Percentiles rank a stretch among this genome's conserved stretches.
These are phyloP conservation scores for Andricus curvator DNA, from an alignment of 2,888 invertebrate genomes.

Conservation along the genomic window DNA sequence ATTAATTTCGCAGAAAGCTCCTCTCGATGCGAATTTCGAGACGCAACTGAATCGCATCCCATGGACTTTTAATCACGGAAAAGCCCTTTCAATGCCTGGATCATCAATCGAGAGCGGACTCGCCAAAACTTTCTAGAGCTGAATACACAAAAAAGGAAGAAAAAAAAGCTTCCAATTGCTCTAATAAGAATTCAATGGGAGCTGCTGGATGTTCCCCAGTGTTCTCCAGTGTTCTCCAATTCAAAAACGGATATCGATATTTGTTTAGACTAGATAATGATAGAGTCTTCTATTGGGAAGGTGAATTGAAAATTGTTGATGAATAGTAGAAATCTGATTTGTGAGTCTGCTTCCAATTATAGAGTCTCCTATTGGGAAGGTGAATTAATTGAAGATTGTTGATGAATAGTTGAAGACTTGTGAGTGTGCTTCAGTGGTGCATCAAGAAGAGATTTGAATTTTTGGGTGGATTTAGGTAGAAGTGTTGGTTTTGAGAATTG, in stretches of 20 bases:
- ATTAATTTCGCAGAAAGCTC: constrained; percentile 38
- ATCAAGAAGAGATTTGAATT: too few species aligned
- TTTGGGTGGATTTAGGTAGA: neutral
- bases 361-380: neutral
- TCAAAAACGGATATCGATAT: neutral
- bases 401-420: neutral
- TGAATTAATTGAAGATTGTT: neutral
- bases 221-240: constrained; percentile 10
- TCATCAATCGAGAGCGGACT: constrained; percentile 6
- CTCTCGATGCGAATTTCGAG: constrained; percentile 16
- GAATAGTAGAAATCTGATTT: neutral
- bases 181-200: constrained; percentile 20
- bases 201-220: neutral
- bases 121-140: constrained; percentile 6
- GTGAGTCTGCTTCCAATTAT: too few species aligned
- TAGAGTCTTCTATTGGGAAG: neutral
- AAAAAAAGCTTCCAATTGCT: constrained; percentile 5
- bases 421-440: too few species aligned
- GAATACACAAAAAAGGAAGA: neutral
- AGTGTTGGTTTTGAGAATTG: neutral
- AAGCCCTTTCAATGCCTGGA: constrained; percentile 23
- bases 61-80: constrained; percentile 30
- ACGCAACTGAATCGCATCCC: constrained; percentile 27
- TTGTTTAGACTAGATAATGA: neutral
- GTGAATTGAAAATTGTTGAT: neutral